A percentile compares a stretch with the other conserved stretches of the same genome.
phyloP scores from a whole-genome alignment of 2,113 vertebrate genomes.

The Gavialis gangeticus region DNA sequence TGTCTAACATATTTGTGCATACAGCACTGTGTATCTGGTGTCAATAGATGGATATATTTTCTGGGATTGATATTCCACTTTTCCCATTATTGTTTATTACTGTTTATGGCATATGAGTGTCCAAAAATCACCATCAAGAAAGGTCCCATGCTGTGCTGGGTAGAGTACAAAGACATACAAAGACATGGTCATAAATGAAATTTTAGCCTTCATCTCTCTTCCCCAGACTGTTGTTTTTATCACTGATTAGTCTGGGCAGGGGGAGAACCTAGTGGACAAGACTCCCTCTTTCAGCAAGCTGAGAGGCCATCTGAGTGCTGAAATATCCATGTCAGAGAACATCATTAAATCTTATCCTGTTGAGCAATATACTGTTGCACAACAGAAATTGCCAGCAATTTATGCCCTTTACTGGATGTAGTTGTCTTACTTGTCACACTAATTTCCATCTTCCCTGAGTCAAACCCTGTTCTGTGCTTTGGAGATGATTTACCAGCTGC shows the following conservation, averaged over 20 bases:
- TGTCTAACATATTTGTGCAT: not conserved
- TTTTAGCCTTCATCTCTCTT: not conserved
- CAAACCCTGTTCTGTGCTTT: not conserved
- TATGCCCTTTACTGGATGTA: not conserved
- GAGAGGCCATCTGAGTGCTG: not conserved
- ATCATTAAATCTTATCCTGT: not conserved
- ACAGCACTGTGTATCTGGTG: not conserved
- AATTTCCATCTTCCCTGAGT: not conserved
- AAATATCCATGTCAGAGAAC: not conserved
- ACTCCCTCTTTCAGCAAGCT: not conserved
- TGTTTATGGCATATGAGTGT: not conserved
- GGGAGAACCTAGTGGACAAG: not conserved
- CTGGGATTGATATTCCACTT: not conserved
- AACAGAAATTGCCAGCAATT: not conserved
- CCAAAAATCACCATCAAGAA: not conserved
- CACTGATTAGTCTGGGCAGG: not conserved
- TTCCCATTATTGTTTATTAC: not conserved
- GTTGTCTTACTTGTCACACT: not conserved
- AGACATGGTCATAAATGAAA: not conserved
- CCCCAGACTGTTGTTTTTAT: not conserved
- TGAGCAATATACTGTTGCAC: not conserved
- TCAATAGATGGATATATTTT: not conserved
- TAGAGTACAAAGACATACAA: not conserved
- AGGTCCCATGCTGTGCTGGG: not conserved
- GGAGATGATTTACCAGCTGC: not conserved